A percentile compares a stretch with the other conserved stretches of the same genome.
Conservation (phyloP, 2,888 invertebrate species). For the Masnerella sp. region DNA sequence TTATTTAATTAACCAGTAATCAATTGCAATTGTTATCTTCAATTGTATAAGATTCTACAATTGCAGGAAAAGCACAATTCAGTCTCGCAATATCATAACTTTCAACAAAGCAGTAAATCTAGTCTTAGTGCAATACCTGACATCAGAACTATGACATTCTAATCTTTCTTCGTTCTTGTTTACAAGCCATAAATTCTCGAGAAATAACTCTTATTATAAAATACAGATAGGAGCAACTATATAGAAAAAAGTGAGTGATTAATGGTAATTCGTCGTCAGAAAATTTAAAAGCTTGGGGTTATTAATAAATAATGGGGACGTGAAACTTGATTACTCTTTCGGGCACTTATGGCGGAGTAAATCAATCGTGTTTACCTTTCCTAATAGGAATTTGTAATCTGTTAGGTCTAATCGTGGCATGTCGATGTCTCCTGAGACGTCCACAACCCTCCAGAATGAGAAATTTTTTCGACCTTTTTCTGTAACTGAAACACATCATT, state of each 20-base stretch:
- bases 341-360: neutral
- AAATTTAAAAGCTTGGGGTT: conserved; percentile 7
- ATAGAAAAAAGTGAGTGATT: conserved; percentile 6
- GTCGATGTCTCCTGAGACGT: conserved; percentile 67
- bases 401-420: conserved; percentile 67
- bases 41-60: no score
- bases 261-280: neutral
- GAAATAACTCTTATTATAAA: conserved; percentile 1
- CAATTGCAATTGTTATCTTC: no score
- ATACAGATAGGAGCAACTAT: neutral
- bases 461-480: conserved; percentile 55
- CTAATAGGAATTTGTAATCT: conserved; percentile 65
- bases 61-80: no score
- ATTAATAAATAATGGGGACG: conserved; percentile 10
- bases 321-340: conserved; percentile 6
- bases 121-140: neutral
- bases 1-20: no score
- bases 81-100: no score
- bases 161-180: conserved; percentile 8
- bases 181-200: conserved; percentile 14
- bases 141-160: conserved; percentile 8
- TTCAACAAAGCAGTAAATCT: no score
- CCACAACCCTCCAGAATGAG: conserved; percentile 72
- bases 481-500: conserved; percentile 59
- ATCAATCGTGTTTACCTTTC: conserved; percentile 63